A percentile compares a stretch with the other conserved stretches of the same genome.
phyloP scores from a whole-genome alignment of 2,888 invertebrate genomes.

The Apamea crenata region DNA sequence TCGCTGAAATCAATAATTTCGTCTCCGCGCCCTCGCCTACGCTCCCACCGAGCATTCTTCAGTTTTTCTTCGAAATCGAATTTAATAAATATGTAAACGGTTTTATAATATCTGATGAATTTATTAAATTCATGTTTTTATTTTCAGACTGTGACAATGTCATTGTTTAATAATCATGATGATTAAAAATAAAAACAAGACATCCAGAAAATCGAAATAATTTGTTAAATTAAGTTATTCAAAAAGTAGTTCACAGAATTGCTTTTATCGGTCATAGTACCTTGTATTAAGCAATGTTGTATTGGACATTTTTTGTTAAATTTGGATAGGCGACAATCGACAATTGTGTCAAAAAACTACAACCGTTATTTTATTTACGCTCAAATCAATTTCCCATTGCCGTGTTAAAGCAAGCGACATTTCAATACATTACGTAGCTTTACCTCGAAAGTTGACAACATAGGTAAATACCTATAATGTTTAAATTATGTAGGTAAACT shows the following conservation, averaged over 20 bases:
- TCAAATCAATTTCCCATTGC: slow-evolving; percentile 40
- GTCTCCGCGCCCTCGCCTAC: slow-evolving; percentile 76
- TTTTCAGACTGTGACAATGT: not conserved
- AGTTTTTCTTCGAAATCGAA: slow-evolving; percentile 56
- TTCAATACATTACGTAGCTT: slow-evolving; percentile 39
- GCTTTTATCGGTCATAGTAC: slow-evolving; percentile 17
- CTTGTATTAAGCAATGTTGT: slow-evolving; percentile 21
- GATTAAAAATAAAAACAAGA: too few species aligned
- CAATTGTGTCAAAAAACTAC: slow-evolving; percentile 41
- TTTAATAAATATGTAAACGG: slow-evolving; percentile 43
- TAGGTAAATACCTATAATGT: not conserved
- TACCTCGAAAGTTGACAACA: slow-evolving; percentile 1
- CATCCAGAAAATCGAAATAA: not conserved
- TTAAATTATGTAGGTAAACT: not conserved
- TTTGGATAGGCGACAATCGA: slow-evolving; percentile 36
- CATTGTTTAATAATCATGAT: not conserved
- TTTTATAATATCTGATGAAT: slow-evolving; percentile 16
- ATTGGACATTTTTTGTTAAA: slow-evolving; percentile 38
- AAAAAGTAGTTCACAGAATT: slow-evolving; percentile 14
- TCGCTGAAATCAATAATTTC: slow-evolving; percentile 87
- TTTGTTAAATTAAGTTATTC: not conserved
- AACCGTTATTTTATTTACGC: slow-evolving; percentile 50
- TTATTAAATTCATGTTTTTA: not conserved
- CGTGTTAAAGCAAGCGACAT: slow-evolving; percentile 20
- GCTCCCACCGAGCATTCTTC: slow-evolving; percentile 48